Percentiles rank a stretch among this genome's conserved stretches.
These are phyloP conservation scores for Meloidogyne hapla DNA, from an alignment of 1,140 invertebrate species.

Conservation along the genomic window DNA sequence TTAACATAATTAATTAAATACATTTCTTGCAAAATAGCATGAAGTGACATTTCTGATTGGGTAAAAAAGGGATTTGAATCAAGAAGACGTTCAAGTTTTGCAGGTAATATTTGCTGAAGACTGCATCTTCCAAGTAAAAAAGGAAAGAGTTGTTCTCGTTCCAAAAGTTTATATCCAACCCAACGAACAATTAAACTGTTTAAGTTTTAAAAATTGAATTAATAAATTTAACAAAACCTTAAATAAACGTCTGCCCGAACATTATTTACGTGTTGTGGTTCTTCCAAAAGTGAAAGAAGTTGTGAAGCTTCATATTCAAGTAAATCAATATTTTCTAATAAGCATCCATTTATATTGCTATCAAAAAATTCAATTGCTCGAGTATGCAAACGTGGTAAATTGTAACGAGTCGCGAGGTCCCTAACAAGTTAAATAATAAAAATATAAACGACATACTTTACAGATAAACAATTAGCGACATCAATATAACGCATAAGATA, in stretches of 20 bases:
- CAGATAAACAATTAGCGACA: constrained; percentile 70
- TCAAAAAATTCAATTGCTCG: constrained; percentile 67
- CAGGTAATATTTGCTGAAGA: constrained; percentile 38
- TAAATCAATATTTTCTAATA: constrained; percentile 56
- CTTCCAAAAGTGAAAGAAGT: constrained; percentile 46
- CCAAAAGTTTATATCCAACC: constrained; percentile 66
- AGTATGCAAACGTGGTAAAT: constrained; percentile 66
- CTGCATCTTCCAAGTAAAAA: constrained; percentile 67
- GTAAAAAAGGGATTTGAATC: constrained; percentile 66
- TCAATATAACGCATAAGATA: constrained; percentile 71
- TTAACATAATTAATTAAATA: neutral
- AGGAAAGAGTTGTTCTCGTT: constrained; percentile 68
- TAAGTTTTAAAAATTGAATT: constrained; percentile 1
- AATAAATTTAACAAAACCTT: constrained; percentile 40
- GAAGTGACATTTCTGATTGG: constrained; percentile 68
- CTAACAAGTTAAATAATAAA: too few relatives aligned
- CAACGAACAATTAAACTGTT: constrained; percentile 68
- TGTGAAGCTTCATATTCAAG: constrained; percentile 45
- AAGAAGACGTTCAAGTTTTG: constrained; percentile 55
- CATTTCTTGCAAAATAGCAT: constrained; percentile 69
- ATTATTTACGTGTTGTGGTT: constrained; percentile 46
- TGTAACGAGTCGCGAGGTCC: constrained; percentile 69
- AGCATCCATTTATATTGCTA: constrained; percentile 66
- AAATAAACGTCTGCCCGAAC: constrained; percentile 46
- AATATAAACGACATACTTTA: too few relatives aligned